Base-by-base conservation (phyloP, 2,797 vertebrate species). In the Rhincodon typus region DNA sequence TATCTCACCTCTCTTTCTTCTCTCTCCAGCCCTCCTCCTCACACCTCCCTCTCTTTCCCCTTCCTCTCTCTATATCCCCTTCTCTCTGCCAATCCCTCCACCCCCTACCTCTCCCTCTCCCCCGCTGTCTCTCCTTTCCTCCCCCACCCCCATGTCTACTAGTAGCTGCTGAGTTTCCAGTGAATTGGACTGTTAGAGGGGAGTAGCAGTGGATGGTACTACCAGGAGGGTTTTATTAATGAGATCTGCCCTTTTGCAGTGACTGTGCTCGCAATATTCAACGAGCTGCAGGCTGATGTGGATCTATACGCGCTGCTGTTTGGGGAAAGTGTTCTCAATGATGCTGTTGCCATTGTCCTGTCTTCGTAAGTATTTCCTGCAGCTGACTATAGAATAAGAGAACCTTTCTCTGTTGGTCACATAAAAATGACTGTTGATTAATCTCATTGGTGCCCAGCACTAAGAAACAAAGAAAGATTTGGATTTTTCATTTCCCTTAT, bases 281-380 rank as follows among this genome's bases (percentile, higher is more conserved):
- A 99, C 2, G 99, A 99, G 96, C 98, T 99, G 96, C 98, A 99
- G 96, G 99, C 99, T 7, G 99, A 99, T 95, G 98, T 98, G 95
- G 99, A 99, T 96, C 98, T 99, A 87, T 99, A 99, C 17, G 99
- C 99, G 0, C 97, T 99, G 96, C 98, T 99, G 96, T 99, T 99
- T 96, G 99, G 99, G 7, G 99, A 99, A 96, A 99, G 99, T 6
- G 99, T 99, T 96, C 98, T 99, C 96, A 99, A 99, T n/a, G 99
- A 99, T 96, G 99, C 99, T 0, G 99, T 99, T 96, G 99, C 99
- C 96, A 98, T 99, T 96, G 98, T 99, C 95, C 97, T 99, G 72
- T 99, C 99, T 97, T 99, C 99, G 99, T 99, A 98, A 99, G 99
- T 98, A 95, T 74, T 95, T n/a, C 74, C 86, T 96, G 96, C 0